A percentile compares a stretch with the other conserved stretches of the same genome.
Conservation (phyloP, 1,140 invertebrate genomes). For the Micrasema minimum region DNA sequence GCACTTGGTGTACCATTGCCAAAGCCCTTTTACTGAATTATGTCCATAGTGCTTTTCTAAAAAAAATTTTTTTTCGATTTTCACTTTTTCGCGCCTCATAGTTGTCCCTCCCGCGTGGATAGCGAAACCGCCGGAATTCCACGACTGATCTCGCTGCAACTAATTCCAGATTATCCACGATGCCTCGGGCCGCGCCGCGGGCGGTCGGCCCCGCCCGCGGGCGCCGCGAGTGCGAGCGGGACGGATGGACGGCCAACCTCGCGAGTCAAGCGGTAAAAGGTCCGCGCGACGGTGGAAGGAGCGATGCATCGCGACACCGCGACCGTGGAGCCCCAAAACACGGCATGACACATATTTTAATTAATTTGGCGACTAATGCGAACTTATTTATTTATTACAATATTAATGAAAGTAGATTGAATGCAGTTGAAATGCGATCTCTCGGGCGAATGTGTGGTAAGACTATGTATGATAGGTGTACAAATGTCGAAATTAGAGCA, state of each 20-base stretch:
- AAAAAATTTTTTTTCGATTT: neutral
- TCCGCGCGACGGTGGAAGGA: no score
- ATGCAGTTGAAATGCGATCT: no score
- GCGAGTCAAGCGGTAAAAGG: constrained; percentile 5
- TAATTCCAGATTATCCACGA: constrained; percentile 22
- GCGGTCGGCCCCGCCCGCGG: neutral
- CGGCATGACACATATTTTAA: no score
- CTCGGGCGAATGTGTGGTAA: no score
- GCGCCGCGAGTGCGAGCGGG: neutral
- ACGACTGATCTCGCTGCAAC: constrained; percentile 21
- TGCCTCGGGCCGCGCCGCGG: neutral
- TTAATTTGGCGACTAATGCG: no score
- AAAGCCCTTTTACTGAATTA: constrained; percentile 3
- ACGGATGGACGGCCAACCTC: neutral
- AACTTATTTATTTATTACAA: no score
- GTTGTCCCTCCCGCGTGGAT: neutral
- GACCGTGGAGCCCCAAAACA: no score
- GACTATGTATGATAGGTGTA: no score
- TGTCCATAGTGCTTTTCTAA: neutral
- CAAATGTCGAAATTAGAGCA: no score
- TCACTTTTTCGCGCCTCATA: neutral
- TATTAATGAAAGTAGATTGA: no score
- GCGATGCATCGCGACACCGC: no score
- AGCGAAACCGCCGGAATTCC: constrained; percentile 25
- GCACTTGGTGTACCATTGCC: neutral